Conservation (phyloP, 2,113 vertebrate species). For the Empidonax alnorum region DNA sequence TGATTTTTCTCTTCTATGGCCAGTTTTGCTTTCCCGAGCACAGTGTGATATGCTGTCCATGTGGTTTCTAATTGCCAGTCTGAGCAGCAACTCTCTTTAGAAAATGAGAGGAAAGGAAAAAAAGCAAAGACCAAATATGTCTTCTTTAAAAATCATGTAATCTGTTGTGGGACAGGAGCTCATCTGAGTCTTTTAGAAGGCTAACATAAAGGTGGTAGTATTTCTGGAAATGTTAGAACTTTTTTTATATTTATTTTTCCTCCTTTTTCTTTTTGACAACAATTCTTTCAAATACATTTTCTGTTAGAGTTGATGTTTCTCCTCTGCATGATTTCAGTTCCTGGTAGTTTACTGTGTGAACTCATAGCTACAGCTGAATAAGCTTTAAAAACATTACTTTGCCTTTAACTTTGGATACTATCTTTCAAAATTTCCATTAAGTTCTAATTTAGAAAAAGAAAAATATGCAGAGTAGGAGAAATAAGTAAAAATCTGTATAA, state of each 20-base stretch:
- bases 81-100: neutral
- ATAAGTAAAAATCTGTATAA: neutral
- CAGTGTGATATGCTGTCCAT: neutral
- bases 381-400: neutral
- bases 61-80: neutral
- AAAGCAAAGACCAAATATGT: neutral
- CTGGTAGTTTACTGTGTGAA: conserved; percentile 29
- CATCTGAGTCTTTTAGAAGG: neutral
- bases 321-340: conserved; percentile 16
- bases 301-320: conserved; percentile 5
- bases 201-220: neutral
- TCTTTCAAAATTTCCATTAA: conserved; percentile 29
- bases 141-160: neutral
- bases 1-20: neutral
- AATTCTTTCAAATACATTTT: conserved; percentile 9
- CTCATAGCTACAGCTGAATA: conserved; percentile 34
- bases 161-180: neutral
- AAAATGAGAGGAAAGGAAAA: neutral
- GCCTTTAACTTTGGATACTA: neutral
- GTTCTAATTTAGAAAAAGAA: conserved; percentile 2
- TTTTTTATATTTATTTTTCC: neutral
- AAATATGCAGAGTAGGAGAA: neutral
- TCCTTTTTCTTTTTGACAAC: neutral
- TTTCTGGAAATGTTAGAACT: neutral
- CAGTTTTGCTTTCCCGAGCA: neutral